Evolutionary conservation across 2,113 vertebrate genomes (phyloP), one percentile per base, ranked within the genome.

Genomic region (Tragelaphus imberbis): DNA sequence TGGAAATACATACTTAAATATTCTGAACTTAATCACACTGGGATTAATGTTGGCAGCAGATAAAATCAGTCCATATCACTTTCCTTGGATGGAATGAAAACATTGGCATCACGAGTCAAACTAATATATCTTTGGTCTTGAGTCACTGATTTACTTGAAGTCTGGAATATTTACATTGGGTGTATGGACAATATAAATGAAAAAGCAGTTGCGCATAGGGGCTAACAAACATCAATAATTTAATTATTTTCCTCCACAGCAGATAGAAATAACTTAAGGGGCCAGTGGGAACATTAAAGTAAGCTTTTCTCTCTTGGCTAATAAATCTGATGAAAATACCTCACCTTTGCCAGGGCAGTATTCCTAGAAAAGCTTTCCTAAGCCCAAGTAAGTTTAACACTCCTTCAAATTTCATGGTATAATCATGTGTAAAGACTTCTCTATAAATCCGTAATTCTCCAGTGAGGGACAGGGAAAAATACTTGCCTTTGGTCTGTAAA

Each of bases 361-460:
- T 98, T 98, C 97, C 98, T 97, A 97, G 96, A 98, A 97, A 97
- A 98, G 55, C 93, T 97, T 91, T 95, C 65, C 61, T 79, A 95
- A 97, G 53, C 82, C 88, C 71, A 97, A 94, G 36, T 55, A 94
- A 81, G 51, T 95, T 98, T 98, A 96, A 94, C 92, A 96, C 81
- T 44, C 81, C 56, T 96, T 98, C 90, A 96, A 86, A 97, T 97
- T 93, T 96, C 96, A 95, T 88, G 44, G 90, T 96, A 77, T 94
- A 95, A 96, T 97, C 88, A 87, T 91, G 92, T 96, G 95, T 84
- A 96, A 98, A 97, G 91, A 93, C 75, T 93, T 30, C 9, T 36
- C 53, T 90, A 9, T 77, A 91, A 96, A 88, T 96, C 59, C 17
- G 5, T 53, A 94, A 94, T 84, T 93, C 40, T 96, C 93, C 59